Conservation (phyloP, 2,797 vertebrate genomes). For the Valencia hispanica region DNA sequence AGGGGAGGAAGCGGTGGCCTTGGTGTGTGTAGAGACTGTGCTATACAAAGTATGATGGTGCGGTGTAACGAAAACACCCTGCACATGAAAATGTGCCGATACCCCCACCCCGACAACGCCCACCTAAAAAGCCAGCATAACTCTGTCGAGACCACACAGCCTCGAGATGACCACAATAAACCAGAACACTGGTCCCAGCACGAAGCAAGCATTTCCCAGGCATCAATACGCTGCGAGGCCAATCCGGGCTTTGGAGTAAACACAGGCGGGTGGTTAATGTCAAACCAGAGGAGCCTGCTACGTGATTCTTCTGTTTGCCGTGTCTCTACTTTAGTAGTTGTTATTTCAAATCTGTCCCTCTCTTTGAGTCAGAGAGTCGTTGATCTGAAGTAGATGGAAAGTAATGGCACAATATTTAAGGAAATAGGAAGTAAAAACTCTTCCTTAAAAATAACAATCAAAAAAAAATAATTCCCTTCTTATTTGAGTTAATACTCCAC, state of each 20-base stretch:
- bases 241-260: constrained; percentile 66
- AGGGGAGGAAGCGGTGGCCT: constrained; percentile 40
- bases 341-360: constrained; percentile 21
- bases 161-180: constrained; percentile 73
- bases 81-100: constrained; percentile 50
- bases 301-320: constrained; percentile 46
- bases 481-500: background rate
- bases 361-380: constrained; percentile 17
- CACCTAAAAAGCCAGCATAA: constrained; percentile 55
- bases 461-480: constrained; percentile 9
- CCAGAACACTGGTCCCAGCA: constrained; percentile 72
- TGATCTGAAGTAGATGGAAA: constrained; percentile 1
- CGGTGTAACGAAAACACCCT: constrained; percentile 59
- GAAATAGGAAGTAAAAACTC: constrained; percentile 25
- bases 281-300: constrained; percentile 38
- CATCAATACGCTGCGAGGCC: constrained; percentile 54
- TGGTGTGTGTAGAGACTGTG: constrained; percentile 60
- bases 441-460: background rate
- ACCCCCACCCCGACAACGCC: constrained; percentile 25
- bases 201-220: constrained; percentile 67
- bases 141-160: constrained; percentile 69
- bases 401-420: background rate
- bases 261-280: constrained; percentile 65
- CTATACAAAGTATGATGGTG: constrained; percentile 62
- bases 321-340: constrained; percentile 30